phyloP scores from a whole-genome alignment of 2,113 vertebrate species.

The Ophthalmolycus amberensis region DNA sequence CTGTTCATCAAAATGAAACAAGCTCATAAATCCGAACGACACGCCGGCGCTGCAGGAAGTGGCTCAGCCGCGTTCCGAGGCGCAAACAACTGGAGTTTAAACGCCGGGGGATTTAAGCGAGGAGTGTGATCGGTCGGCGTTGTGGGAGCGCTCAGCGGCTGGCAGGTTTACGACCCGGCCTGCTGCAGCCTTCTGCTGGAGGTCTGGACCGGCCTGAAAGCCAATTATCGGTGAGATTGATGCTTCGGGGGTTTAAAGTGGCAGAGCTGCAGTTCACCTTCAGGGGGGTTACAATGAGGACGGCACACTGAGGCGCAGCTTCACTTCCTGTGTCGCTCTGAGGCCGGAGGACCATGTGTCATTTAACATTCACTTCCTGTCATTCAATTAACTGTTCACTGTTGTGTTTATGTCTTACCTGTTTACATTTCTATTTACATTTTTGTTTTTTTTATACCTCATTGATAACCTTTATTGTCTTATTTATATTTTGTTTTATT shows the following conservation, averaged over 20 bases:
- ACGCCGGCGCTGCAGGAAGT: background rate
- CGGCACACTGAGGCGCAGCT: too few relatives aligned
- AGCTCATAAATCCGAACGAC: conserved; percentile 43
- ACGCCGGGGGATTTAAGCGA: background rate
- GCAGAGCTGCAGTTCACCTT: conserved; percentile 12
- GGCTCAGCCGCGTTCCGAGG: background rate
- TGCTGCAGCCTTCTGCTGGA: conserved; percentile 40
- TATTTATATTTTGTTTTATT: too few relatives aligned
- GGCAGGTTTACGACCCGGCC: conserved; percentile 45
- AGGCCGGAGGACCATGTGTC: background rate
- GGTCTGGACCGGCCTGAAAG: background rate
- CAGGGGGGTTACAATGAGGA: background rate
- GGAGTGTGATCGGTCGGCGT: background rate
- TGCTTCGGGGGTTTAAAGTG: conserved; percentile 9
- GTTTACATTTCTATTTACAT: background rate
- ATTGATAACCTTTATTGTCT: too few relatives aligned
- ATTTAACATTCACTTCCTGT: background rate
- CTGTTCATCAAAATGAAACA: conserved; percentile 40
- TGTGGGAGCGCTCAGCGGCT: conserved; percentile 12
- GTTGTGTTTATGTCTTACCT: background rate
- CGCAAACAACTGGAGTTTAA: background rate
- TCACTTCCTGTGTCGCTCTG: conserved; percentile 15
- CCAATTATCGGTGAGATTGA: background rate
- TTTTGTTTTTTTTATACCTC: too few relatives aligned
- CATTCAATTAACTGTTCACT: background rate